Evolutionary conservation across 2,888 invertebrate species (phyloP), one percentile per base, ranked within the genome.

Genomic region (Blera fallax): DNA sequence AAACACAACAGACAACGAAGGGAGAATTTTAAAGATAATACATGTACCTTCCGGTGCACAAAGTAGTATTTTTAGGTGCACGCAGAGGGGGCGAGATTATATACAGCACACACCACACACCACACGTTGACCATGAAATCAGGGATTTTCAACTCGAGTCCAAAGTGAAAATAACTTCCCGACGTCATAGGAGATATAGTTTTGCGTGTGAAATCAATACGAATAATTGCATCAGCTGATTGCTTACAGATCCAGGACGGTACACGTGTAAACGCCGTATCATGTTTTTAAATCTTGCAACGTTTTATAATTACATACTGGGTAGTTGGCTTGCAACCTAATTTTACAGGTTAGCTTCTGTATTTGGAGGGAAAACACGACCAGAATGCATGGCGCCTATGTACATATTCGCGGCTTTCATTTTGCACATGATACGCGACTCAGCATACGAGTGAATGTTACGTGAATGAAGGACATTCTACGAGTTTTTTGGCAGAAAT

Each of bases 321-420:
- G 0, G 18, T 3, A 48, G 18, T 50, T 50, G 7, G 48, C 7
- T 2, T 50, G 11, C 18, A 50, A 24, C 21, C 21, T 11, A 10
- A 37, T 8, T 10, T 21, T 52, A 37, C 21, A 37, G 21, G 16
- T 54, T 21, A 27, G 27, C 10, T 52, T 11, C 32, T 7, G n/a
- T n/a, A 16, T 67, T 34, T 14, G 50, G 34, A 62, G 56, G 50
- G 34, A 76, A 70, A 70, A 43, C 65, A 70, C 34, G 34, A 64
- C 37, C 56, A 70, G 82, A 83, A 65, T 72, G 82, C 65, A 65
- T 72, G 77, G 77, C 72, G 72, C 40, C 77, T 52, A 50, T n/a
- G 32, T 5, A 32, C 52, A 14, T 7, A n/a, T n/a, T 21, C 27
- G 18, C 11, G 40, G 21, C 16, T 32, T 43, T 24, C 21, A 24